Conservation (phyloP, 2,888 invertebrate species). For the Meghimatium bilineatum region DNA sequence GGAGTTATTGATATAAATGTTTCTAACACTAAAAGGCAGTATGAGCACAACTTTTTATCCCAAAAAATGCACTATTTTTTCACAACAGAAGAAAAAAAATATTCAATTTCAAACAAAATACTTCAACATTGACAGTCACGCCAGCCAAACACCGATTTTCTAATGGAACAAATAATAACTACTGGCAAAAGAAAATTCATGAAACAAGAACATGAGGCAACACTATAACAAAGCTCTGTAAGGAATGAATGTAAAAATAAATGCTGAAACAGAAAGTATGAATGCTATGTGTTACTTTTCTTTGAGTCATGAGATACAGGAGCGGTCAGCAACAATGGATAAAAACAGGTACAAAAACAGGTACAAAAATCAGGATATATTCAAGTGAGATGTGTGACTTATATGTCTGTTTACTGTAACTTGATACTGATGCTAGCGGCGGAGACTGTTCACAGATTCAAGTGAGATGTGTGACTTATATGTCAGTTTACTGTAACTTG, state of each 20-base stretch:
- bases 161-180: neutral
- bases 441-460: too few species aligned
- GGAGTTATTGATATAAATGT: too few species aligned
- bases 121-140: neutral
- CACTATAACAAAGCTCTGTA: neutral
- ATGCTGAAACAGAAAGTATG: neutral
- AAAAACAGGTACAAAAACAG: too few species aligned
- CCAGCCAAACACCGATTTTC: neutral
- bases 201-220: slow-evolving; percentile 30
- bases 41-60: slow-evolving; percentile 8
- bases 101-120: neutral
- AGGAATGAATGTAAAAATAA: neutral
- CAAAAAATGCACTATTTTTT: neutral
- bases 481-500: too few species aligned
- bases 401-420: too few species aligned
- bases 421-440: too few species aligned
- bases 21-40: neutral
- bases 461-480: too few species aligned
- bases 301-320: too few species aligned
- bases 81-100: neutral
- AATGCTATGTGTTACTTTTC: too few species aligned
- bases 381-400: too few species aligned
- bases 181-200: neutral
- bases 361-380: too few species aligned
- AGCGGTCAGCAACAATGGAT: too few species aligned